Evolutionary conservation across 2,797 vertebrate species (phyloP).

Genomic region (Pangasius macronema): DNA sequence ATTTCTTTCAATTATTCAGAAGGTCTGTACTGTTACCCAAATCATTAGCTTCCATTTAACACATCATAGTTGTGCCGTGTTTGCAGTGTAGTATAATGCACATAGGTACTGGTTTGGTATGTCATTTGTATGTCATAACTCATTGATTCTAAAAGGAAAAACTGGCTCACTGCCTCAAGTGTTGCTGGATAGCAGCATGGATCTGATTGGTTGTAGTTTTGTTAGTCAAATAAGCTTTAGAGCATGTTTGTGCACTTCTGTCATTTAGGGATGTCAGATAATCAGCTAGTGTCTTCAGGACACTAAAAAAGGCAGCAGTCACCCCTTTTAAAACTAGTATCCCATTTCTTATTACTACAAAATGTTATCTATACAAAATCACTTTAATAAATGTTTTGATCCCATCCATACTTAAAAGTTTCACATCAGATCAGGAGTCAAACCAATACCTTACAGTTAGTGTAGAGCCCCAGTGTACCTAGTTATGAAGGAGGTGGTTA

Average conservation of each 20-base stretch:
- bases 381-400: constrained; percentile 3
- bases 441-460: not conserved
- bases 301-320: not conserved
- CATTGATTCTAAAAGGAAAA: not conserved
- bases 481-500: not conserved
- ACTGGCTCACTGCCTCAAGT: not conserved
- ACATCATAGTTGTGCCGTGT: not conserved
- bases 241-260: not conserved
- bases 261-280: not conserved
- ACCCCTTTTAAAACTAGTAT: not conserved
- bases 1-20: constrained; percentile 5
- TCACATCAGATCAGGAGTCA: not conserved
- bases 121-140: not conserved
- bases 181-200: not conserved
- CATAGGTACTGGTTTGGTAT: not conserved
- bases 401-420: not conserved
- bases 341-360: not conserved
- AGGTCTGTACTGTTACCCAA: not conserved
- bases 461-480: not conserved
- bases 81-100: not conserved
- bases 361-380: not conserved
- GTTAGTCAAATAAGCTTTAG: constrained; percentile 23
- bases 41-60: constrained; percentile 5
- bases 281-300: not conserved
- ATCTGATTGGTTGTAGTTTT: not conserved